These are phyloP conservation scores for Limnodromus scolopaceus DNA, from an alignment of 2,797 vertebrate species.

Conservation along the genomic window DNA sequence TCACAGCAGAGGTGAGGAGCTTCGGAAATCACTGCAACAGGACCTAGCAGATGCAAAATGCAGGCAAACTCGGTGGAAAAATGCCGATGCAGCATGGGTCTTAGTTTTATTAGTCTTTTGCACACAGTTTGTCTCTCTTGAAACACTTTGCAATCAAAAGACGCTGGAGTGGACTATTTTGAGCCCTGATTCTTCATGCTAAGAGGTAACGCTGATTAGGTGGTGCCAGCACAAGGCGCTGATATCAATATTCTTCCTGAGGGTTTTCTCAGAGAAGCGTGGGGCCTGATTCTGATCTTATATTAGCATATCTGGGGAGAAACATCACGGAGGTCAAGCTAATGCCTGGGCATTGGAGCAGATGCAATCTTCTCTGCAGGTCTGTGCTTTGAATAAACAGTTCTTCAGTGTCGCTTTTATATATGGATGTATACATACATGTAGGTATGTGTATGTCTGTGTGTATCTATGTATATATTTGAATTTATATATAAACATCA, in stretches of 20 bases:
- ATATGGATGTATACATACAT: too few species aligned
- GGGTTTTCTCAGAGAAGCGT: not conserved
- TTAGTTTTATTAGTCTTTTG: constrained; percentile 10
- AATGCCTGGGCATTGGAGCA: not conserved
- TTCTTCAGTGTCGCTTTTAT: not conserved
- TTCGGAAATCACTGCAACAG: not conserved
- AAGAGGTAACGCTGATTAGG: constrained; percentile 74
- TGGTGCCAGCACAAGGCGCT: constrained; percentile 36
- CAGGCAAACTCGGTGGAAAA: not conserved
- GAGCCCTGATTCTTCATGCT: constrained; percentile 55
- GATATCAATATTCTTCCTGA: constrained; percentile 6
- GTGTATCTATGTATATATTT: not conserved
- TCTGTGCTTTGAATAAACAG: not conserved
- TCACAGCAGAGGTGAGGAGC: not conserved
- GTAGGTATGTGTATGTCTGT: too few species aligned
- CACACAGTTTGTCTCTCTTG: constrained; percentile 58
- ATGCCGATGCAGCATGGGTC: not conserved
- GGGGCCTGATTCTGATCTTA: not conserved
- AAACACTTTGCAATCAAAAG: constrained; percentile 78
- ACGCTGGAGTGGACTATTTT: constrained; percentile 76
- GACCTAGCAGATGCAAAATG: not conserved
- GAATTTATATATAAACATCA: not conserved
- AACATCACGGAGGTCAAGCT: not conserved
- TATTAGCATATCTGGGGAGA: not conserved
- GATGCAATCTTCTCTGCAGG: not conserved